Evolutionary conservation across 2,797 vertebrate genomes (phyloP).

Genomic region (Crypturellus tataupa): DNA sequence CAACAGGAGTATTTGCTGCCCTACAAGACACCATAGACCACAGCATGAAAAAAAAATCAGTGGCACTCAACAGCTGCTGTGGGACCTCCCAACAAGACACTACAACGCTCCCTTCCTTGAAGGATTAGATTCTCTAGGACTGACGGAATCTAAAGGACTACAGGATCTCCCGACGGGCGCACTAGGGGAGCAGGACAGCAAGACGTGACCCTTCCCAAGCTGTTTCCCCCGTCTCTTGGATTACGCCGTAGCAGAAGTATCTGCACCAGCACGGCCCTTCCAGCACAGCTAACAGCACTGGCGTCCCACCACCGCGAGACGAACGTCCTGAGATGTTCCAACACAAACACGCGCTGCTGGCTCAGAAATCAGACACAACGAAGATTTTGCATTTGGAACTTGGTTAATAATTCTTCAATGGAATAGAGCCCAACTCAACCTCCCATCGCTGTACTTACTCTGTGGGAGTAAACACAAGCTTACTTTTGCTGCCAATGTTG

Average conservation of each 20-base stretch:
- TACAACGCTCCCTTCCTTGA: background rate
- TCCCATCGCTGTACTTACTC: constrained; percentile 60
- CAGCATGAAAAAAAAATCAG: background rate
- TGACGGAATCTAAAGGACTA: background rate
- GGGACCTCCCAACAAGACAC: background rate
- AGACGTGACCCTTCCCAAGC: background rate
- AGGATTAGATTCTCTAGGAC: background rate
- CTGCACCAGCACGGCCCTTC: background rate
- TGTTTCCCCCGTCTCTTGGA: background rate
- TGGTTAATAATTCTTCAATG: constrained; percentile 57
- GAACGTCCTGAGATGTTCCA: constrained; percentile 50
- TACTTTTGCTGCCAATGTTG: constrained; percentile 23
- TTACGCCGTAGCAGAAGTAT: background rate
- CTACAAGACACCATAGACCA: background rate
- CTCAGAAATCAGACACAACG: constrained; percentile 68
- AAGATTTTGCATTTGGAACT: constrained; percentile 62
- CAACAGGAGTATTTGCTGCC: background rate
- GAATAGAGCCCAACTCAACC: constrained; percentile 31
- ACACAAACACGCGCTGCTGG: constrained; percentile 43
- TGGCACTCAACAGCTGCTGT: background rate
- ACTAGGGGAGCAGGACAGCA: background rate
- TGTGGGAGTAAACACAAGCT: constrained; percentile 60
- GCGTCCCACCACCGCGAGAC: constrained; percentile 16
- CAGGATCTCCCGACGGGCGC: background rate
- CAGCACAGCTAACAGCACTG: constrained; percentile 21